Percentiles rank a stretch among this genome's conserved stretches.
These are phyloP conservation scores for Solen grandis DNA, from an alignment of 1,140 invertebrate genomes.

Conservation along the genomic window DNA sequence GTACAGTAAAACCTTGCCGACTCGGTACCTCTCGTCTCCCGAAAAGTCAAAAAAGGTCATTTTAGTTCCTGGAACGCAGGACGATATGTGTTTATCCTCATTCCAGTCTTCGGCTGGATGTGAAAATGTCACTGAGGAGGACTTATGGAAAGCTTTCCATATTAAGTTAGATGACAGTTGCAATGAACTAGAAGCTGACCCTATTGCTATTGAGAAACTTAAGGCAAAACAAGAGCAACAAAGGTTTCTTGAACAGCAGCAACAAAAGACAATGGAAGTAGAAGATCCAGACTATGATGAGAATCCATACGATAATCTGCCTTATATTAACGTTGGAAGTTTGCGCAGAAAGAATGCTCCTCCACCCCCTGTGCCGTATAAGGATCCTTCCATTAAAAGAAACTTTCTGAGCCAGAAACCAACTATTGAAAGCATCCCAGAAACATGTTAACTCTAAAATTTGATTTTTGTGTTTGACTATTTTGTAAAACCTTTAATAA, in stretches of 20 bases:
- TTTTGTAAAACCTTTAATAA: too few relatives aligned
- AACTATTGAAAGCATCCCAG: slow-evolving; percentile 34
- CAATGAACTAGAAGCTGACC: not conserved
- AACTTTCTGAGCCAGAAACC: slow-evolving; percentile 31
- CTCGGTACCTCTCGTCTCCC: slow-evolving; percentile 26
- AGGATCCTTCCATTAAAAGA: slow-evolving; percentile 13
- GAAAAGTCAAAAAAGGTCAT: slow-evolving; percentile 55
- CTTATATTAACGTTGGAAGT: slow-evolving; percentile 26
- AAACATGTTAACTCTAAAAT: slow-evolving; percentile 31
- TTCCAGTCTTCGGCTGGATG: slow-evolving; percentile 40
- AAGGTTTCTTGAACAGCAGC: not conserved
- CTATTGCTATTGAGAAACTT: not conserved
- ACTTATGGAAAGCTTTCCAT: slow-evolving; percentile 62
- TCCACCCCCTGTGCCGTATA: slow-evolving; percentile 18
- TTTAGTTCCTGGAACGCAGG: slow-evolving; percentile 51
- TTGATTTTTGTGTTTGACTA: too few relatives aligned
- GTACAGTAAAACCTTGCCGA: slow-evolving; percentile 54
- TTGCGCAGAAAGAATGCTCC: slow-evolving; percentile 20
- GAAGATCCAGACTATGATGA: slow-evolving; percentile 43
- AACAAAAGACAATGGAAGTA: not conserved
- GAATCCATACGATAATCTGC: slow-evolving; percentile 44
- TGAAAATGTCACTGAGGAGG: slow-evolving; percentile 65
- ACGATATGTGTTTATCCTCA: slow-evolving; percentile 48
- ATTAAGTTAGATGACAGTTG: slow-evolving; percentile 27
- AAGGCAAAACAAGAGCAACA: not conserved